phyloP scores from a whole-genome alignment of 2,797 vertebrate genomes.

The Parauchenoglanis ngamensis region DNA sequence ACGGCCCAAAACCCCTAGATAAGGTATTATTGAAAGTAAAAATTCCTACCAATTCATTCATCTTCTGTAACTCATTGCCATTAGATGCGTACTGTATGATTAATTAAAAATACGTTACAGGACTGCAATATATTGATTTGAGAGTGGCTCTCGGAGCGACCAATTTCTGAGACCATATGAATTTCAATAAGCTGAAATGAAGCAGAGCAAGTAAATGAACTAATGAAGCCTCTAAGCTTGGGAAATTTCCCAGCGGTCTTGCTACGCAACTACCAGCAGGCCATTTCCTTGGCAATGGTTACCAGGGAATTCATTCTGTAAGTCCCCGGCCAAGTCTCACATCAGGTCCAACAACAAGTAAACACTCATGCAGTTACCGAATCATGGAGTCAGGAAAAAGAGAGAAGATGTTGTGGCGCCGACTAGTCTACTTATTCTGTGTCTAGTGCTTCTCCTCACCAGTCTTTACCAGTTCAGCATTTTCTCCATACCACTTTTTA shows the following conservation, averaged over 20 bases:
- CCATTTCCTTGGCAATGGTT: conserved; percentile 59
- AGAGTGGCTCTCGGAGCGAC: conserved; percentile 13
- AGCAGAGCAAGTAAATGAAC: conserved; percentile 43
- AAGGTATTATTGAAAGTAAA: background rate
- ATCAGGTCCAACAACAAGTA: conserved; percentile 54
- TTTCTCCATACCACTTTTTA: background rate
- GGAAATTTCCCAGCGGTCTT: conserved; percentile 53
- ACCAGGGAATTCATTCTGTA: conserved; percentile 50
- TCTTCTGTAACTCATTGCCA: background rate
- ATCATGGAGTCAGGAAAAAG: conserved; percentile 35
- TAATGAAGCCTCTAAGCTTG: conserved; percentile 48
- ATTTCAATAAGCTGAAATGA: conserved; percentile 52
- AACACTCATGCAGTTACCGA: conserved; percentile 49
- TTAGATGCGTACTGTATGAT: background rate
- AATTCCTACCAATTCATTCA: background rate
- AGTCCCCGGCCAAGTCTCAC: conserved; percentile 54
- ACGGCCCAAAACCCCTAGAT: background rate
- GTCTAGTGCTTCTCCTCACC: conserved; percentile 4
- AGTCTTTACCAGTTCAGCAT: background rate
- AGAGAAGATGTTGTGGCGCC: conserved; percentile 18
- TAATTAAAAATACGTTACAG: conserved; percentile 31
- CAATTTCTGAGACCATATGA: conserved; percentile 37
- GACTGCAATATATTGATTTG: conserved; percentile 24
- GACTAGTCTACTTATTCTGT: conserved; percentile 14
- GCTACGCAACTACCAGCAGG: conserved; percentile 48